phyloP scores from a whole-genome alignment of 2,797 vertebrate species.

The Sebastes iracundus region DNA sequence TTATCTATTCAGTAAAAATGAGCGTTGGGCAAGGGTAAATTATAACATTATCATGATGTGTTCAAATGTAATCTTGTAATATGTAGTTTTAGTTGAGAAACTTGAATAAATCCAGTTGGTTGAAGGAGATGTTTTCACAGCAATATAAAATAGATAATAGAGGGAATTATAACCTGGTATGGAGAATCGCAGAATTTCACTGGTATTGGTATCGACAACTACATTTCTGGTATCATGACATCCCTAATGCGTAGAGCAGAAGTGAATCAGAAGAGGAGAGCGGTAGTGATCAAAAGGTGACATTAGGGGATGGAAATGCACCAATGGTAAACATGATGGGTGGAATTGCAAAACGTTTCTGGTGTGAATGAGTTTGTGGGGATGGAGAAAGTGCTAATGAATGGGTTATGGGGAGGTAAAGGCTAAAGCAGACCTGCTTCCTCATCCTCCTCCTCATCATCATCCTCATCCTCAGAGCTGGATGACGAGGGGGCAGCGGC shows the following conservation, averaged over 20 bases:
- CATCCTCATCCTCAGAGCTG: constrained; percentile 95
- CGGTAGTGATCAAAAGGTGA: background rate
- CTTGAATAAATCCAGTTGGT: too few species aligned
- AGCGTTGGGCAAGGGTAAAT: too few species aligned
- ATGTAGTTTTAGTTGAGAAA: too few species aligned
- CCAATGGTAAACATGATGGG: background rate
- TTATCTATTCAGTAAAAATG: too few species aligned
- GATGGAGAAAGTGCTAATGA: constrained; percentile 33
- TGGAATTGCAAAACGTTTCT: background rate
- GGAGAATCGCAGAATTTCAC: too few species aligned
- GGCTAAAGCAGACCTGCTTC: constrained; percentile 99
- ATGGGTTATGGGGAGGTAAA: constrained; percentile 79
- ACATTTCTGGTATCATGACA: too few species aligned
- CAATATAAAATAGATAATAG: too few species aligned
- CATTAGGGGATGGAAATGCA: background rate
- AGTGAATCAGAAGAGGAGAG: constrained; percentile 11
- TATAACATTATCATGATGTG: too few species aligned
- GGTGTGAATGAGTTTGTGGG: constrained; percentile 22
- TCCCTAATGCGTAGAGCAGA: background rate
- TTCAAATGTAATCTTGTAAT: too few species aligned
- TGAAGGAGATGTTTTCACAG: too few species aligned
- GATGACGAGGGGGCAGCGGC: constrained; percentile 93
- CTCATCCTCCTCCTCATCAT: constrained; percentile 93
- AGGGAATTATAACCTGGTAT: too few species aligned
- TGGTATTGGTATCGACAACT: too few species aligned